Evolutionary conservation across 1,140 invertebrate species (phyloP).

Genomic region (Colletes latitarsis): DNA sequence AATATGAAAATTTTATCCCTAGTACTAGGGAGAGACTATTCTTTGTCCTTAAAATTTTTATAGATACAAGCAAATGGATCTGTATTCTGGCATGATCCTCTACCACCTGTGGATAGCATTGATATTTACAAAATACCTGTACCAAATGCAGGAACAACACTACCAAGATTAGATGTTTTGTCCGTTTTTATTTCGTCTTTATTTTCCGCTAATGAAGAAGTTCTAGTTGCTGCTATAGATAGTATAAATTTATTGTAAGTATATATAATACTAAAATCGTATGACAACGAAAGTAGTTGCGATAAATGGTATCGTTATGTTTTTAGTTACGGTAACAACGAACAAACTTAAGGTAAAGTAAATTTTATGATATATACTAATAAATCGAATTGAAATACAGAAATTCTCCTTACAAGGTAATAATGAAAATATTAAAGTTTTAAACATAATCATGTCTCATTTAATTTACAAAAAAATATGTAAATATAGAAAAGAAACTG

Average conservation of each 20-base stretch:
- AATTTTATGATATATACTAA: neutral
- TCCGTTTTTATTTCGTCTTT: constrained; percentile 72
- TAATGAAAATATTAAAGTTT: neutral
- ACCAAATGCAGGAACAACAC: constrained; percentile 37
- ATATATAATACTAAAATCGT: constrained; percentile 16
- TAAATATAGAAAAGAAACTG: constrained; percentile 41
- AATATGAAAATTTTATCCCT: too few species aligned
- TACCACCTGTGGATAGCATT: constrained; percentile 89
- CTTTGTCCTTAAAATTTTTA: constrained; percentile 45
- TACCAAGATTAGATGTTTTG: constrained; percentile 63
- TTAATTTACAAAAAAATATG: constrained; percentile 13
- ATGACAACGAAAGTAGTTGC: constrained; percentile 27
- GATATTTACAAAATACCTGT: constrained; percentile 83
- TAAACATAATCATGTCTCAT: constrained; percentile 17
- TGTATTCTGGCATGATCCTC: constrained; percentile 90
- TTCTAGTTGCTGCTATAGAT: constrained; percentile 45
- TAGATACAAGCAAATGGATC: constrained; percentile 83
- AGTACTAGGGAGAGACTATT: neutral
- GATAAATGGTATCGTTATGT: constrained; percentile 3
- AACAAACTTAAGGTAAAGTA: constrained; percentile 22
- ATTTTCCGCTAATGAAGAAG: constrained; percentile 62
- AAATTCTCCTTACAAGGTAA: constrained; percentile 5
- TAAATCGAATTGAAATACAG: neutral
- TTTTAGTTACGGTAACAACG: constrained; percentile 24
- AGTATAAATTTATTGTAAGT: constrained; percentile 62